These are phyloP conservation scores for Pseudomyrmex flavicornis DNA, from an alignment of 1,140 invertebrate genomes.

Conservation along the genomic window DNA sequence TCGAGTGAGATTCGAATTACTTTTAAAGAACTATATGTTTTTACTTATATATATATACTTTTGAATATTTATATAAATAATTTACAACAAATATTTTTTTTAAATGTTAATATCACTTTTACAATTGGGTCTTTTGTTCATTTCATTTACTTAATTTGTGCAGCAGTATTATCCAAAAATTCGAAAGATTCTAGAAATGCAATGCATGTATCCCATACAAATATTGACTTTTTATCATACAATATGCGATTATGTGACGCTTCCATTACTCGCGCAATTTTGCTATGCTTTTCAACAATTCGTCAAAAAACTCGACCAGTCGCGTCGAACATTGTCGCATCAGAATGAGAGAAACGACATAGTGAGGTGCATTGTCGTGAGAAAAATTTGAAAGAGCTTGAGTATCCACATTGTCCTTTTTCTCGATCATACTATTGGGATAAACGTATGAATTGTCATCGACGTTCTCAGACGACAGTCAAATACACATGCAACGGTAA, in stretches of 20 bases:
- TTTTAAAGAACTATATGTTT: too few species aligned
- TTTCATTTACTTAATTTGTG: background rate
- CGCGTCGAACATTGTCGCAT: slow-evolving; percentile 57
- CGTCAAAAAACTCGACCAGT: slow-evolving; percentile 43
- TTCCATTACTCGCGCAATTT: slow-evolving; percentile 26
- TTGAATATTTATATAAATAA: background rate
- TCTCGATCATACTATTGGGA: slow-evolving; percentile 37
- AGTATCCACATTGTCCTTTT: slow-evolving; percentile 51
- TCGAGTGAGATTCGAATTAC: too few species aligned
- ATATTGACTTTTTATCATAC: background rate
- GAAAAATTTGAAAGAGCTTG: slow-evolving; percentile 25
- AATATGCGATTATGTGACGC: background rate
- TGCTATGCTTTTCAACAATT: slow-evolving; percentile 37
- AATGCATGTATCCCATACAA: background rate
- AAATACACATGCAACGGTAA: slow-evolving; percentile 54
- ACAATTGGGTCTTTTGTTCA: too few species aligned
- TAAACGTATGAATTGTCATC: slow-evolving; percentile 32
- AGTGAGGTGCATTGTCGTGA: slow-evolving; percentile 52
- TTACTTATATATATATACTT: background rate
- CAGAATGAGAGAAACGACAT: slow-evolving; percentile 28
- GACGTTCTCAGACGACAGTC: slow-evolving; percentile 45
- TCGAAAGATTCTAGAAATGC: background rate
- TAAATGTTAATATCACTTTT: background rate
- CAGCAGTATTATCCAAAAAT: background rate
- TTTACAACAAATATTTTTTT: background rate